Percentiles rank a stretch among this genome's conserved stretches.
phyloP scores from a whole-genome alignment of 2,888 invertebrate species.

The Stenurella melanura region DNA sequence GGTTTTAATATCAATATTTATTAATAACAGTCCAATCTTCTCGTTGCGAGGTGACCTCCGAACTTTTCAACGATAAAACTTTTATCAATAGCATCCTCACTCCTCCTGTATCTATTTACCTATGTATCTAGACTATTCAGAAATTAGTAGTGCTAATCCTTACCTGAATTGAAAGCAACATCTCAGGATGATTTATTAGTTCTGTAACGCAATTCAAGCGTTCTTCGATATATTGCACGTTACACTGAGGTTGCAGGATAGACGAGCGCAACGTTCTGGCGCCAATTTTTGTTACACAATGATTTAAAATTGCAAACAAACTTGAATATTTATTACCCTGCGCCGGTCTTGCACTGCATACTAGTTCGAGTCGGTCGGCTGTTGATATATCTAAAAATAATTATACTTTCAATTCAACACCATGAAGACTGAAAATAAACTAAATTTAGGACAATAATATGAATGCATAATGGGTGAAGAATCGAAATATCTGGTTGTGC shows the following conservation, averaged over 20 bases:
- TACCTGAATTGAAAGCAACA: conserved; percentile 77
- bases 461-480: no score
- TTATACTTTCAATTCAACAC: not conserved
- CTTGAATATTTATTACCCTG: conserved; percentile 72
- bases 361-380: conserved; percentile 84
- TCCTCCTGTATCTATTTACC: no score
- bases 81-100: no score
- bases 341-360: conserved; percentile 75
- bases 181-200: conserved; percentile 80
- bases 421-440: no score
- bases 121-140: not conserved
- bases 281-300: conserved; percentile 84
- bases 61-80: no score
- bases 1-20: no score
- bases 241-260: conserved; percentile 87
- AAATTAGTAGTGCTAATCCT: not conserved
- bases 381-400: conserved; percentile 84
- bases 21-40: no score
- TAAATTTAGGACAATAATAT: no score
- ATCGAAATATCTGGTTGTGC: no score
- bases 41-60: no score
- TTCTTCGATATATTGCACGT: conserved; percentile 79
- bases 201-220: conserved; percentile 87
- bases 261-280: conserved; percentile 85
- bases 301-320: conserved; percentile 81